Base-by-base conservation (phyloP, 2,888 invertebrate genomes). In the Ptilodon capucinus region DNA sequence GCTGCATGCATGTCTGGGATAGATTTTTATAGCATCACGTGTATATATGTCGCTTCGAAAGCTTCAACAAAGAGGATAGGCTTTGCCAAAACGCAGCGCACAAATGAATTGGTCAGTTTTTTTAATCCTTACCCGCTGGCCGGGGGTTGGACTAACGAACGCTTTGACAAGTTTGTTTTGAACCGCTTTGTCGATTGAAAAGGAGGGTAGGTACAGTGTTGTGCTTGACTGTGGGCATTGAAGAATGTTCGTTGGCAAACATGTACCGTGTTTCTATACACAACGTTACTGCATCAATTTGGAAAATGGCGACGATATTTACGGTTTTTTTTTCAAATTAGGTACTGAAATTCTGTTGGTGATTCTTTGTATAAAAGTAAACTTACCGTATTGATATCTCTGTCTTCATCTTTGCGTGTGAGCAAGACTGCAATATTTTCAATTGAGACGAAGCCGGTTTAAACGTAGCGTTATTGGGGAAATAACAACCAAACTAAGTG, bases 61-160 rank as follows among this genome's bases (percentile, higher is more conserved):
- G 32, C 21, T 46, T 39, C 34, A 44, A 40, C 28, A 21, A 36
- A 40, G 18, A 14, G 11, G 36, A 2, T 8, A 25, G 35, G 42
- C 41, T 35, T 39, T 9, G 18, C 28, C n/a, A 46, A 48, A 60
- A 60, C 32, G 46, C 42, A 13, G 16, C 35, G 23, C 8, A 7
- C 1, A 23, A 58, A 46, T 48, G 14, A 56, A 47, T 46, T 48
- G 40, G 35, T 14, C 36, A 32, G 34, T 30, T 43, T 60, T 58
- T 56, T 35, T 34, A 44, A 30, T 30, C 41, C 23, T 55, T 60
- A 38, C 48, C 32, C 39, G 25, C 25, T 14, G 11, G 39, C 34
- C 14, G n/a, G 35, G 28, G 45, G 32, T 40, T 47, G 39, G 42
- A 47, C 53, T 60, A 60, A 57, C 52, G 52, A 59, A 38, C 19